Conservation (phyloP, 2,888 invertebrate genomes). For the Allophyes oxyacanthae region DNA sequence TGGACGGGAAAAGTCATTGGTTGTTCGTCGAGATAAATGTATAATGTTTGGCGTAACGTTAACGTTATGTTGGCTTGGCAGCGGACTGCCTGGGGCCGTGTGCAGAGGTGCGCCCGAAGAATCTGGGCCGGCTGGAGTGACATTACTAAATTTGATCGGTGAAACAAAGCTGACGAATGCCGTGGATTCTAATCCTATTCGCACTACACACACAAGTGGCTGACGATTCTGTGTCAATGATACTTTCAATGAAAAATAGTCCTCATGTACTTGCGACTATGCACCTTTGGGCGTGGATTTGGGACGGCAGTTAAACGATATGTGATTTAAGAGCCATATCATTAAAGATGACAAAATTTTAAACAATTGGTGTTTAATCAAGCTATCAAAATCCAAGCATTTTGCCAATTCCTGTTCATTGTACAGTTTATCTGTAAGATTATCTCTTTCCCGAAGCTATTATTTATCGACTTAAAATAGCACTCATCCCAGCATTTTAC, state of each 20-base stretch:
- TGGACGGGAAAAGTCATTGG: constrained; percentile 78
- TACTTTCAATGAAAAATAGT: constrained; percentile 45
- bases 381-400: constrained; percentile 40
- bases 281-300: constrained; percentile 33
- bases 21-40: constrained; percentile 76
- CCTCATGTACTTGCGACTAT: background rate
- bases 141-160: constrained; percentile 88
- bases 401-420: constrained; percentile 57
- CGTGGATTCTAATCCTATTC: constrained; percentile 69
- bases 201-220: constrained; percentile 44
- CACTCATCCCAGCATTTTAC: constrained; percentile 26
- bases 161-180: constrained; percentile 82
- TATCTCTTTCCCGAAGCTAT: constrained; percentile 46
- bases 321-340: constrained; percentile 31
- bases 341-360: constrained; percentile 43
- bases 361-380: constrained; percentile 53
- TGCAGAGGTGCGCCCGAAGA: constrained; percentile 83
- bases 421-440: constrained; percentile 46
- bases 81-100: constrained; percentile 82
- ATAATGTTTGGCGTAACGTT: constrained; percentile 72
- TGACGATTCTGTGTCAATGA: constrained; percentile 50
- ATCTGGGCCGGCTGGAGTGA: constrained; percentile 88
- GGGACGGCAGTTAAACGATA: constrained; percentile 22
- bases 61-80: constrained; percentile 81
- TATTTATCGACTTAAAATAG: constrained; percentile 50